phyloP scores from a whole-genome alignment of 2,888 invertebrate genomes.

The Apotomis turbidana region DNA sequence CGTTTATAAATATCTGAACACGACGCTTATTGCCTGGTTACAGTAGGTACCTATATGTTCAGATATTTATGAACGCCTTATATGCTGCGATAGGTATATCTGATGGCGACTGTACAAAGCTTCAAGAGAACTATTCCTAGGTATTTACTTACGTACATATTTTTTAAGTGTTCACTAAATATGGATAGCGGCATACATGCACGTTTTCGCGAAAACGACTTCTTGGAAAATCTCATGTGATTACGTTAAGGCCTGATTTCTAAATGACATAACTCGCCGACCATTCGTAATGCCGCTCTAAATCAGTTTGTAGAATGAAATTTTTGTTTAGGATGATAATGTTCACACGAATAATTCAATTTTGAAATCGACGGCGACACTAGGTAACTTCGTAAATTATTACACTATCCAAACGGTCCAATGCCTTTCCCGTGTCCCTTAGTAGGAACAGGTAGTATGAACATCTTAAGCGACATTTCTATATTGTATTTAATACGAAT shows the following conservation, averaged over 20 bases:
- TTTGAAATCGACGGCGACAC: conserved; percentile 7
- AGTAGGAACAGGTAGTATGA: no score
- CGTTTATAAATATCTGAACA: no score
- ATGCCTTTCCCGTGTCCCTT: conserved; percentile 27
- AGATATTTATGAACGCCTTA: no score
- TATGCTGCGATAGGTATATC: no score
- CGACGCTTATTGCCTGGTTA: no score
- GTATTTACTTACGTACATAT: neutral
- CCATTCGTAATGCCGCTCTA: neutral
- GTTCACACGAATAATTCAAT: conserved; percentile 7
- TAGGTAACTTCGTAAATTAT: conserved; percentile 17
- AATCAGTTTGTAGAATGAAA: neutral
- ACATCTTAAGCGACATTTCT: conserved; percentile 1
- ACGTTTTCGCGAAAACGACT: conserved; percentile 19
- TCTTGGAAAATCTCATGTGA: conserved; percentile 22
- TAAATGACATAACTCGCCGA: conserved; percentile 26
- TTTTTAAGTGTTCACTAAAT: neutral
- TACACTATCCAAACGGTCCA: conserved; percentile 3
- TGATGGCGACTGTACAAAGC: no score
- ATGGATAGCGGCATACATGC: neutral
- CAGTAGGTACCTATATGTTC: no score
- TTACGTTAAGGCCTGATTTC: conserved; percentile 18
- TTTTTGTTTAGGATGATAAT: neutral
- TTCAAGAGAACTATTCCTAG: no score
- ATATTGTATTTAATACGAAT: no score